Evolutionary conservation across 2,888 invertebrate species (phyloP), one percentile per base, ranked within the genome.

Genomic region (Rhorus exstirpatorius): DNA sequence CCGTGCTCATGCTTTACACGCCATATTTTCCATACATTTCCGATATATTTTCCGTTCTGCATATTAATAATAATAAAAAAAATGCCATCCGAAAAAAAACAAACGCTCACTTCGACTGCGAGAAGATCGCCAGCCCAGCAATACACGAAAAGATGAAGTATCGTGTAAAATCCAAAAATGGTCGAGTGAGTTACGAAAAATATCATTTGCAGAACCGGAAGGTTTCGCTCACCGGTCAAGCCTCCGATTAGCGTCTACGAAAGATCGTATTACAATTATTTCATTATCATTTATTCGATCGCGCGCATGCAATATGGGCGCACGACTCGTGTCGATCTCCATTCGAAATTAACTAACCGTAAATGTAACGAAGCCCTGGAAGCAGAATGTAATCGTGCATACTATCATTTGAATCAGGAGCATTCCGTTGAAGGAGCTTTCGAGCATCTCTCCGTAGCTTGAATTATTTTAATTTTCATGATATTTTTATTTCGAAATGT

Each of bases 51-150:
- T 3, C 6, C 31, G 3, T 31, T 31, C 3, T 6, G 31, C n/a
- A 31, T 2, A 31, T 31, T 3, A 31, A 31, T 31, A 6, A 31
- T 31, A 2, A 6, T 6, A 31, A 31, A 31, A 31, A 31, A 31
- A n/a, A 65, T 17, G 3, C 58, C 8, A 38, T n/a, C n/a, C n/a
- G 12, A 60, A 38, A 35, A 35, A 21, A 51, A 51, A 51, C 1
- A 53, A 12, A 44, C n/a, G n/a, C 67, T 79, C 14, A 85, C 84
- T 77, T 84, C 79, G 3, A 44, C 41, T n/a, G 46, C 12, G 3
- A 89, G 85, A 79, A 74, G 77, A 65, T 89, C 88, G 14, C 88
- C 88, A 3, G 88, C 78, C 74, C 87, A 88, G 63, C 88, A 89
- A 72, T 89, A 89, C n/a, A 88, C 49, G 17, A 82, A 89, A 3